Evolutionary conservation across 2,113 vertebrate genomes (phyloP).

Genomic region (Cettia cetti): DNA sequence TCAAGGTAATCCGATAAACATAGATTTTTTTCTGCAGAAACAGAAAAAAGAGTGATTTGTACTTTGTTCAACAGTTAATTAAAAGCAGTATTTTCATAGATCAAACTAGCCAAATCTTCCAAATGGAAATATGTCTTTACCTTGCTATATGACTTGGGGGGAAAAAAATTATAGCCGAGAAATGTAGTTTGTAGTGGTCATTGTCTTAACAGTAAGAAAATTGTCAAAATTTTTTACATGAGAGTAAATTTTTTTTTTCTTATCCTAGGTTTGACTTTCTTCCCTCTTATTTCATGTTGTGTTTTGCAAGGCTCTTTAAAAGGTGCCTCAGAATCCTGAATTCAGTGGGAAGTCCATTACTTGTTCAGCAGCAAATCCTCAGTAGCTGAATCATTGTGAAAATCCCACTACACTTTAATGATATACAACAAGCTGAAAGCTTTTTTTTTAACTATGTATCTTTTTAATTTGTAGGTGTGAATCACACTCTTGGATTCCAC

Average conservation of each 20-base stretch:
- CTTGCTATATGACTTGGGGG: accelerated
- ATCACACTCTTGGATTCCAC: background rate
- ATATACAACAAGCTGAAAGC: background rate
- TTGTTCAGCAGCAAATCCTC: background rate
- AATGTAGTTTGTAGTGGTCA: background rate
- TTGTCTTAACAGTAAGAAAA: background rate
- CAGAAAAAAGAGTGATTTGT: background rate
- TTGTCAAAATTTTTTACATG: background rate
- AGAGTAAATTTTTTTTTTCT: background rate
- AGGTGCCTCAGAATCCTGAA: background rate
- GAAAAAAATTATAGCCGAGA: background rate
- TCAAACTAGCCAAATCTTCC: background rate
- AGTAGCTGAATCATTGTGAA: background rate
- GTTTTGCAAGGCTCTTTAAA: background rate
- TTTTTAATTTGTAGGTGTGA: background rate
- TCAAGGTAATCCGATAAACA: background rate
- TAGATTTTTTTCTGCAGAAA: background rate
- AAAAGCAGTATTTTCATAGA: background rate
- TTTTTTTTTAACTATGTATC: background rate
- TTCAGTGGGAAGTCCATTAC: background rate
- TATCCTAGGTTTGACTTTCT: background rate
- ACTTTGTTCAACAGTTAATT: background rate
- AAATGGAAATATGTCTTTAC: background rate
- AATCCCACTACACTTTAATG: background rate
- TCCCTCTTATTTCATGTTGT: background rate